These are phyloP conservation scores for Penelope pileata DNA, from an alignment of 2,113 vertebrate species.

Conservation along the genomic window DNA sequence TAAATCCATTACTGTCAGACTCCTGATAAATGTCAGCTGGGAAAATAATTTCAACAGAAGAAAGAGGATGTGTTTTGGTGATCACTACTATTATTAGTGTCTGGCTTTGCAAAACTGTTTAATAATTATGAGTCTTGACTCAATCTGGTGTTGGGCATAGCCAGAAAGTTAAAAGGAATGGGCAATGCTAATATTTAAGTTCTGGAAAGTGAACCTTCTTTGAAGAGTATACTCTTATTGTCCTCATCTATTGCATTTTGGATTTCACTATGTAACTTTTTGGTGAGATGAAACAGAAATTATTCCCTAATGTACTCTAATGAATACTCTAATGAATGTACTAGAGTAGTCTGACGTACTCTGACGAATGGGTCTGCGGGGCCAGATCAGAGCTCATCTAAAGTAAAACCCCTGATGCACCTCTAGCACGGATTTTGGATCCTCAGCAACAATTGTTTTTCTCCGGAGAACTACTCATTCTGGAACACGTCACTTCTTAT, in stretches of 20 bases:
- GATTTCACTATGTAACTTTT: not conserved
- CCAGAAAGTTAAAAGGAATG: not conserved
- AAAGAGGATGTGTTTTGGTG: not conserved
- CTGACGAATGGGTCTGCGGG: not conserved
- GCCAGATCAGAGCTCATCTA: not conserved
- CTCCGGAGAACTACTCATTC: not conserved
- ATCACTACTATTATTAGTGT: not conserved
- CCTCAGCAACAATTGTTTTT: not conserved
- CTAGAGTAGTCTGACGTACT: too few relatives aligned
- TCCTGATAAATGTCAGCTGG: not conserved
- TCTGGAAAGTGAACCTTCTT: not conserved
- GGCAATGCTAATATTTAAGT: not conserved
- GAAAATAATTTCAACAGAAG: not conserved
- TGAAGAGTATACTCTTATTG: not conserved
- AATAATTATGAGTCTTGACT: not conserved
- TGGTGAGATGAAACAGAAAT: not conserved
- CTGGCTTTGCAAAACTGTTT: not conserved
- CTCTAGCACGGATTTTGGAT: not conserved
- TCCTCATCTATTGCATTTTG: not conserved
- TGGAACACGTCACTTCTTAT: not conserved
- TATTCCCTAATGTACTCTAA: not conserved
- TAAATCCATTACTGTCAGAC: not conserved
- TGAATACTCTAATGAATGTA: too few relatives aligned
- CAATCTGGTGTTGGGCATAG: not conserved
- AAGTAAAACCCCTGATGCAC: not conserved